Evolutionary conservation across 2,797 vertebrate genomes (phyloP), one percentile per base, ranked within the genome.

Genomic region (Peromyscus eremicus): DNA sequence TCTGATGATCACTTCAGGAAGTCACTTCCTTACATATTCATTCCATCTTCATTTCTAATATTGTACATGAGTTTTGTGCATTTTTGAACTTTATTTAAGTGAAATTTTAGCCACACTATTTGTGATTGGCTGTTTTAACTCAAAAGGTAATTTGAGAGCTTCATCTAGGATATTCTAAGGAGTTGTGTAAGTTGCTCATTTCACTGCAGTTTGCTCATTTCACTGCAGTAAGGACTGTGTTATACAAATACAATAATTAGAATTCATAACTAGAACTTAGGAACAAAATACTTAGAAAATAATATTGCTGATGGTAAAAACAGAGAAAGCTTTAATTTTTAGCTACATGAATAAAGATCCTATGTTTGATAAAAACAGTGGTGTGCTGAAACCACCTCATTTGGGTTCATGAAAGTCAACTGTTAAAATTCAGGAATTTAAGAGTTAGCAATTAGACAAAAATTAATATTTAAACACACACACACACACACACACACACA

Each of bases 61-160:
- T 2, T 10, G 81, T 16, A 17, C 5, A 89, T 76, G 34, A 91
- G 43, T 83, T 88, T 81, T 55, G 49, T n/a, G 29, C 49, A 27
- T 8, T 96, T 93, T 46, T 92, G 37, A 89, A 95, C 29, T 92
- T 85, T n/a, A 84, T 40, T 40, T 93, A 82, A 86, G 57, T 82
- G 52, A 73, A 93, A 79, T 89, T 40, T 89, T 40, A 76, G 49
- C 27, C 85, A n/a, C 76, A 89, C 27, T 86, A 76, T 70, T 76
- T 57, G n/a, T 76, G 55, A 89, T 5, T 95, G 84, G 40, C 19
- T 95, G 40, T 71, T 92, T 95, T 87, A 89, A 85, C 13, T 55
- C 70, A 57, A 79, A 16, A 92, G 8, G n/a, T 62, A 93, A 5
- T 86, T 84, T 76, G 14, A 81, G 75, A 77, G 37, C 7, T 60